Percentiles rank a stretch among this genome's conserved stretches.
Evolutionary conservation across 2,888 invertebrate species (phyloP).

Genomic region (Machimus atricapillus): DNA sequence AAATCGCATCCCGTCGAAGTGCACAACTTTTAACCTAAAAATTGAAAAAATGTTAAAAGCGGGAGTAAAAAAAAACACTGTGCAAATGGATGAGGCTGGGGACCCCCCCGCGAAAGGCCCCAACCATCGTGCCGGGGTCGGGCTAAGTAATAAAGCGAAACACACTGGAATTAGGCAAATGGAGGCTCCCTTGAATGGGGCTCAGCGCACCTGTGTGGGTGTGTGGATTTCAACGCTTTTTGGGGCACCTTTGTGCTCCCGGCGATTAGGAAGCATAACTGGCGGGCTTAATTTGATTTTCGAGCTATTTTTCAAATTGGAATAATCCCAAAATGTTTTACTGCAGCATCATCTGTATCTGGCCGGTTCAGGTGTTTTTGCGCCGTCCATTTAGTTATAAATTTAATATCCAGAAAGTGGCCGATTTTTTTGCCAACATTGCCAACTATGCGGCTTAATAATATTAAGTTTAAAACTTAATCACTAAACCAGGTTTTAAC

Average conservation of each 20-base stretch:
- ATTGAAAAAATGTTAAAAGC: background rate
- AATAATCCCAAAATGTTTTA: background rate
- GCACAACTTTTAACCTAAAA: constrained; percentile 34
- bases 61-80: background rate
- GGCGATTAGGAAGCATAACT: background rate
- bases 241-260: background rate
- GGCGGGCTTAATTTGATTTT: background rate
- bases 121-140: background rate
- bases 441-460: too few relatives aligned
- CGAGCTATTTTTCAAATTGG: background rate
- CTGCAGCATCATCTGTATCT: background rate
- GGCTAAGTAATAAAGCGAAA: background rate
- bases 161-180: background rate
- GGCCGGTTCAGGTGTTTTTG: background rate
- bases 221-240: background rate
- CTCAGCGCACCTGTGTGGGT: background rate
- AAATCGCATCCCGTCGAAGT: constrained; percentile 18
- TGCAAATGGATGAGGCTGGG: background rate
- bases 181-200: background rate
- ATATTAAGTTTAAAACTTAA: too few relatives aligned
- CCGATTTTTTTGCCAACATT: background rate
- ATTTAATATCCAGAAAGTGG: background rate
- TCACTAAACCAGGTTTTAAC: too few relatives aligned
- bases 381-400: background rate
- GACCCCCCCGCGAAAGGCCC: background rate